Conservation (phyloP, 2,797 vertebrate genomes). For the Mus minutoides region DNA sequence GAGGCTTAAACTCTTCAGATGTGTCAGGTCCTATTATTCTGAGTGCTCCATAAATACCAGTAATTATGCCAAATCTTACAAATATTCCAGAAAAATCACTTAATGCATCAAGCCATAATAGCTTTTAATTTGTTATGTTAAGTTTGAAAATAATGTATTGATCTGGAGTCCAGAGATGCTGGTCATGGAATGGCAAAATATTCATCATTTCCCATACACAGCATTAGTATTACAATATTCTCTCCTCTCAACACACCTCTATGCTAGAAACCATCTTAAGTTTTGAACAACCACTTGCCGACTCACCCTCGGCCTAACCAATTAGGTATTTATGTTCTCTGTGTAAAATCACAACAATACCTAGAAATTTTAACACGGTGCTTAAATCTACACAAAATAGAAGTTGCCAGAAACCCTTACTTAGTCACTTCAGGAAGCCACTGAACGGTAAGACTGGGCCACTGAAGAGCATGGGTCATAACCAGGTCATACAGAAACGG, state of each 20-base stretch:
- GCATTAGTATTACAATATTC: not conserved
- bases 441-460: conserved; percentile 93
- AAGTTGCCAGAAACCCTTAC: conserved; percentile 84
- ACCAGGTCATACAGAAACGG: conserved; percentile 92
- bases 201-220: not conserved
- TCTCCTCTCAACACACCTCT: not conserved
- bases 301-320: not conserved
- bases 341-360: not conserved
- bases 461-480: conserved; percentile 92
- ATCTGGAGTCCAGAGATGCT: not conserved
- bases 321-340: not conserved
- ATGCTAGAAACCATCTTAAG: conserved; percentile 18
- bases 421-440: conserved; percentile 92
- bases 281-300: conserved; percentile 48
- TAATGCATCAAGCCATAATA: conserved; percentile 10
- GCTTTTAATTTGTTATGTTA: not conserved
- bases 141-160: conserved; percentile 42
- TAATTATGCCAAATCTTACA: conserved; percentile 50
- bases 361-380: not conserved
- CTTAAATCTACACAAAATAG: conserved; percentile 54
- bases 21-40: not conserved
- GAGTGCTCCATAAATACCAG: conserved; percentile 39
- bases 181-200: not conserved
- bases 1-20: conserved; percentile 21
- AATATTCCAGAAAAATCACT: conserved; percentile 33